These are phyloP conservation scores for Calcarius ornatus DNA, from an alignment of 2,113 vertebrate genomes.

Conservation along the genomic window DNA sequence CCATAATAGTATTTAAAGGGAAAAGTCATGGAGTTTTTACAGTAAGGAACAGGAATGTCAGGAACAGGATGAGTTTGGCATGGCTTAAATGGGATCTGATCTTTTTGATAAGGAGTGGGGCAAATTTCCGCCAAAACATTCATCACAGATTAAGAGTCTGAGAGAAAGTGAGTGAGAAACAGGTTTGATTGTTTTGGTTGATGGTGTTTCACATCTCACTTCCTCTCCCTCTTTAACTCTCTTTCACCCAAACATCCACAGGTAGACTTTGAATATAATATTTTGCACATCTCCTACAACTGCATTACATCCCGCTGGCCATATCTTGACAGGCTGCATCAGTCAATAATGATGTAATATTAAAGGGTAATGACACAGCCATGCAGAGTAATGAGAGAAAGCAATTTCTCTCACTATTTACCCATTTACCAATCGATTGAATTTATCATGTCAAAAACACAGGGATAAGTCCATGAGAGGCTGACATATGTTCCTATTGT, in stretches of 20 bases:
- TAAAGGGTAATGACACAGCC: conserved; percentile 64
- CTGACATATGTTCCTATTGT: not conserved
- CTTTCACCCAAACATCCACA: not conserved
- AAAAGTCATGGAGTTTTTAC: not conserved
- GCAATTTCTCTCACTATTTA: conserved; percentile 68
- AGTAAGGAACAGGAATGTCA: not conserved
- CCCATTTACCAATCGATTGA: conserved; percentile 60
- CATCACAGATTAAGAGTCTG: not conserved
- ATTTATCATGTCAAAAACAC: conserved; percentile 44
- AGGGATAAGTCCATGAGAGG: not conserved
- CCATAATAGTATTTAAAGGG: not conserved
- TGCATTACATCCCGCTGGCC: conserved; percentile 25
- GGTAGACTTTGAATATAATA: conserved; percentile 37
- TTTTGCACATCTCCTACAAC: conserved; percentile 15
- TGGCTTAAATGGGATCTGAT: not conserved
- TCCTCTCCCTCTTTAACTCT: not conserved
- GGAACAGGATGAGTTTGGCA: not conserved
- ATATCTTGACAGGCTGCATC: conserved; percentile 49
- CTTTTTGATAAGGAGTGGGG: not conserved
- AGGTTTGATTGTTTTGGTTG: not conserved
- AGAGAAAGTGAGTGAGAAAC: not conserved
- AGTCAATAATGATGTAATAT: conserved; percentile 70
- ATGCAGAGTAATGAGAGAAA: conserved; percentile 65
- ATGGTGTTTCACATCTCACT: not conserved
- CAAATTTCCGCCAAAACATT: not conserved